Base-by-base conservation (phyloP, 92 coral and sea anemone genomes). In the Parazoanthus atlanticus region DNA sequence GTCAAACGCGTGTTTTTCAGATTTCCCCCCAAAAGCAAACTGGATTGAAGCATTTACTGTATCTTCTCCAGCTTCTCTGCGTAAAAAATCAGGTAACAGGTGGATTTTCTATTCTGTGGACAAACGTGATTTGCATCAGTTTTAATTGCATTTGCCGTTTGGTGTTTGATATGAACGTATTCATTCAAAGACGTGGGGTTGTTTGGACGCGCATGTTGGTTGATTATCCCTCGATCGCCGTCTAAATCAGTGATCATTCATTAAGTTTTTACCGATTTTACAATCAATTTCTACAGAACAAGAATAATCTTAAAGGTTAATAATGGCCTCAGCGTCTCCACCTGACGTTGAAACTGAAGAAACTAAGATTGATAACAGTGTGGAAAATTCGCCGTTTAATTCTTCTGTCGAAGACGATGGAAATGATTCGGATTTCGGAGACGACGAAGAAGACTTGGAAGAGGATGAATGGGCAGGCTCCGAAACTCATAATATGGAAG, bases 401-500 rank as follows among this genome's bases (percentile, higher is more conserved):
- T 71, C 74, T 84, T 41, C 87, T 41, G 26, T 11, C 10, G 69
- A 43, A 76, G 86, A 83, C 16, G 54, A 74, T 13, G 84, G 23
- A 19, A 26, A 26, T 21, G 86, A 78, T 31, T 82, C 64, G 6
- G 82, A 52, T 70, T 33, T 84, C 11, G 76, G 41, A 25, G 85
- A 81, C n/a, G 83, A 80, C 66, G 85, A 86, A 69, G 89, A 79
- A 25, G 91, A 81, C 12, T 31, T 76, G 11, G 67, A 69, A 9
- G 58, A 2, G 21, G 78, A 33, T 26, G 78, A 79, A 70, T 73
- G 74, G 25, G 32, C 58, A 80, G 74, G 74, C 34, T 83, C 38
- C 4, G 71, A 80, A 16, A 83, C 56, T 80, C 43, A 26, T 12
- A 31, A 65, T 17, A 32, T 33, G n/a, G 90, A 85, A 25, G 91